These are phyloP conservation scores for Diarsia rubi DNA, from an alignment of 2,888 invertebrate genomes.

Conservation along the genomic window DNA sequence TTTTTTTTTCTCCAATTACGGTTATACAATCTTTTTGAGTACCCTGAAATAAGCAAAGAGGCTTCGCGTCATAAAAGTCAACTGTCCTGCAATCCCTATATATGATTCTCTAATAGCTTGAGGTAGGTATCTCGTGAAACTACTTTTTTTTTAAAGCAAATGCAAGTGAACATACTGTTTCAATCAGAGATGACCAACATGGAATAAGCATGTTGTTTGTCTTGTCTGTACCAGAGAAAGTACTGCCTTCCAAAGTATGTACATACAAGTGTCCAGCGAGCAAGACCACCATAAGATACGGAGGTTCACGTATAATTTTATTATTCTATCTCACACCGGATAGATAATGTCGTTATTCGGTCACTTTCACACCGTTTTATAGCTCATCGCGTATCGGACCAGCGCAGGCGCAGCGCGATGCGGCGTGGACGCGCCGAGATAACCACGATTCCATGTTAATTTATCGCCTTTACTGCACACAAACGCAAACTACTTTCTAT, in stretches of 20 bases:
- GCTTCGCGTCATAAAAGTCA: conserved; percentile 1
- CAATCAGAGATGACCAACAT: background rate
- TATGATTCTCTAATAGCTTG: background rate
- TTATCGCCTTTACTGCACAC: conserved; percentile 66
- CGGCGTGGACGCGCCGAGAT: conserved; percentile 55
- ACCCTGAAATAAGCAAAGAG: background rate
- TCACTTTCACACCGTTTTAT: conserved; percentile 67
- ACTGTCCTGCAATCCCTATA: conserved; percentile 2
- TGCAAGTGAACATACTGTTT: background rate
- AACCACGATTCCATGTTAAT: conserved; percentile 68
- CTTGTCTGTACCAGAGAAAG: background rate
- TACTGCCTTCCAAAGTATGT: conserved; percentile 8
- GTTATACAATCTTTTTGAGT: background rate
- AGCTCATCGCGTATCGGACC: conserved; percentile 64
- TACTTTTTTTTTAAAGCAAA: background rate
- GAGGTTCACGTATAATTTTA: conserved; percentile 53
- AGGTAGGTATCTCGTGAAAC: background rate
- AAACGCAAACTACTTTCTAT: conserved; percentile 70
- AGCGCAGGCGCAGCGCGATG: conserved; percentile 61
- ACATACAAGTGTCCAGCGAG: background rate
- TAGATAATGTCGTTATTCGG: conserved; percentile 61
- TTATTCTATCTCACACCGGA: conserved; percentile 52
- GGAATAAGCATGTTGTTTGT: background rate
- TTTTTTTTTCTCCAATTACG: background rate
- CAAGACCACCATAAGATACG: conserved; percentile 14